Conservation (phyloP, 2,113 vertebrate species). For the Labeo rohita region DNA sequence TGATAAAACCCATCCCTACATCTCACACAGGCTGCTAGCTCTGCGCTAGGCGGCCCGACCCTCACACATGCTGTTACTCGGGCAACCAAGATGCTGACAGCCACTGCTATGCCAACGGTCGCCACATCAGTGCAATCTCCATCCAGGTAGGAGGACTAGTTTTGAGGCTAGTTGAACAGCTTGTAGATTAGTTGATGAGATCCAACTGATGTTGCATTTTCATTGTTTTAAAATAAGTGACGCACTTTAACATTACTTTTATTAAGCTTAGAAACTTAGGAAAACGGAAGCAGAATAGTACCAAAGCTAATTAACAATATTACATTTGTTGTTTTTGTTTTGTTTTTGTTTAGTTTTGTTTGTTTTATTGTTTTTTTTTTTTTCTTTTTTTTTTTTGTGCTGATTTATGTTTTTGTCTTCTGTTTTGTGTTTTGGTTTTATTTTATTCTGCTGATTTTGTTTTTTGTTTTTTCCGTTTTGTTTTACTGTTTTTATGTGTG, state of each 20-base stretch:
- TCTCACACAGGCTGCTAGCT: conserved; percentile 89
- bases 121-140: conserved; percentile 98
- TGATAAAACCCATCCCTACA: conserved; percentile 11
- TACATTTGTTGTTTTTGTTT: too few species aligned
- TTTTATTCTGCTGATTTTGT: too few species aligned
- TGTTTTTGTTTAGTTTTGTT: too few species aligned
- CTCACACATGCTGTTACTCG: conserved; percentile 96
- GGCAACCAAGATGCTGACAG: conserved; percentile 98
- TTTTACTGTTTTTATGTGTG: too few species aligned
- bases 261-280: neutral
- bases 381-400: too few species aligned
- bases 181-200: neutral
- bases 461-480: too few species aligned
- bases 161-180: conserved; percentile 60
- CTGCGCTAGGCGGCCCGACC: conserved; percentile 93
- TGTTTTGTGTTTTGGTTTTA: too few species aligned
- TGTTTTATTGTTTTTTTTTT: too few species aligned
- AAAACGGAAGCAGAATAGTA: neutral
- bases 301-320: too few species aligned
- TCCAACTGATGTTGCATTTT: neutral
- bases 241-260: neutral
- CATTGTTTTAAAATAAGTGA: neutral
- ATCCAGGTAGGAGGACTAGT: conserved; percentile 80
- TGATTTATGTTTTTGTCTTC: too few species aligned
- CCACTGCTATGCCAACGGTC: conserved; percentile 97